Base-by-base conservation (phyloP, 2,888 invertebrate species). In the Temnothorax rugatulus region DNA sequence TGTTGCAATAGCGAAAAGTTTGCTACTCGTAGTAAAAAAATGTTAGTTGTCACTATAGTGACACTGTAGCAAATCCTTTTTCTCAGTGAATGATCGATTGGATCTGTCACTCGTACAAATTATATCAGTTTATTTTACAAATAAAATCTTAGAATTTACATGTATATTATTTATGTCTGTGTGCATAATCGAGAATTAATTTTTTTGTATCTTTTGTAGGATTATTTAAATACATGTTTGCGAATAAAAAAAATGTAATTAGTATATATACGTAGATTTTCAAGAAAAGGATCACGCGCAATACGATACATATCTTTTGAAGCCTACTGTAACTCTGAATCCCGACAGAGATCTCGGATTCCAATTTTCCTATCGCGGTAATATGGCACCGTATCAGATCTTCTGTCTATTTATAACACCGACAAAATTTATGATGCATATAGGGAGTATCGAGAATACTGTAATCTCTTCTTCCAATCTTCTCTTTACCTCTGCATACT, bases 271-370 rank as follows among this genome's bases (percentile, higher is more conserved):
- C 25, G 18, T 18, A 41, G n/a, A 44, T 54, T n/a, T 41, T 68
- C n/a, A 13, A 50, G 34, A 50, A 41, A 44, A 18, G 0, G 9
- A 41, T 76, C 41, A 54, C 13, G 1, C 18, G 41, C 52, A 54
- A 77, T 41, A 52, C n/a, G 66, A 77, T 77, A 77, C 4, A 8
- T 5, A n/a, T 77, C 41, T 68, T 77, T 68, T 68, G 54, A 77
- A 69, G 2, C 18, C 50, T 64, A 38, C 69, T 77, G 57, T 68
- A 68, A 77, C 57, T 18, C 69, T 44, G 44, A 77, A 77, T 77
- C 44, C 77, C 57, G 77, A 57, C 15, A 69, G 66, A 44, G 21
- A 68, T 54, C 77, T 77, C 77, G 44, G 29, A 77, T 77, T 69
- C n/a, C 77, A 77, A 77, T 69, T 41, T 69, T 68, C 54, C 54